Evolutionary conservation across 1,140 invertebrate species (phyloP), one percentile per base, ranked within the genome.

Genomic region (Drosophila paulistorum): DNA sequence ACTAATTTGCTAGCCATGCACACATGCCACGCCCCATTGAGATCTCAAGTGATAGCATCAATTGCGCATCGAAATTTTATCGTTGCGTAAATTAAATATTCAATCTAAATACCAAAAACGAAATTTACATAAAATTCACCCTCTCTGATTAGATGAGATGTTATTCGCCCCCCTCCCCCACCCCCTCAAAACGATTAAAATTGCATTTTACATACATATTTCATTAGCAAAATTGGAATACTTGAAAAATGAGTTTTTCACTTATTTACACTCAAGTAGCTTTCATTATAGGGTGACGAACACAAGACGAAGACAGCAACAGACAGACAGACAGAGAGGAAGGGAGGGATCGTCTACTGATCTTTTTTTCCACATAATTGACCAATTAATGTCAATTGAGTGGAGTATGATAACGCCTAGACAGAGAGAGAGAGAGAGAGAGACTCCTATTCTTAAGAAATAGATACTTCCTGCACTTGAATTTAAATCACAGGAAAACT

Each of bases 21-120:
- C 9, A 20, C 20, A 11, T 51, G 45, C 45, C 45, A 90, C 69
- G 85, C 81, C 81, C 75, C 65, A 74, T 68, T 85, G 77, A 57
- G 77, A 78, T 65, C 58, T 89, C 45, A 35, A 89, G 84, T 75
- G 57, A 14, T 48, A 79, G 84, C 84, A 89, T 89, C 85, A 84
- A 84, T 89, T 84, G 74, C 84, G 83, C 81, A 87, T 84, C 69
- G 81, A 81, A 84, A 89, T 89, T 58, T 82, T 79, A 39, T 74
- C 35, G 17, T 23, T 67, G 72, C 71, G 41, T 83, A 79, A 86
- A 83, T 87, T 23, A 51, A 77, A 61, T 64, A 82, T 74, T 57
- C 73, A 72, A 67, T 73, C 45, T 51, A 51, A 51, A 51, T 37
- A 37, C 35, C 35, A 23, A 11, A 10, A 48, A 17, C 63, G 35